Percentiles rank a stretch among this genome's conserved stretches.
These are phyloP conservation scores for Sorex fumeus DNA, from an alignment of 2,113 vertebrate species.

Conservation along the genomic window DNA sequence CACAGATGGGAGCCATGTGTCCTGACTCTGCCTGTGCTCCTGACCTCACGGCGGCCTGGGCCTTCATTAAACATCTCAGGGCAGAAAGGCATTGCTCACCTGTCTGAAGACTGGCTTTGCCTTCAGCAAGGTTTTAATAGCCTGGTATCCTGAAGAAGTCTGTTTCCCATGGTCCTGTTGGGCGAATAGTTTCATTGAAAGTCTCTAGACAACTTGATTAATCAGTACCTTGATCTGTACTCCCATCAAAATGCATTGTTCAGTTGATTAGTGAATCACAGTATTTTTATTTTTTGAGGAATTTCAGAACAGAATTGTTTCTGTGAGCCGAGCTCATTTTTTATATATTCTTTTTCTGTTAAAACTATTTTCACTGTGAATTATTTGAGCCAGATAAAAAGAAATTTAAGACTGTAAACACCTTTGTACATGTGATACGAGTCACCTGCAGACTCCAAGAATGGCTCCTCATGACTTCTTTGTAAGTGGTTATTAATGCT, in stretches of 20 bases:
- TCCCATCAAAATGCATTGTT: background rate
- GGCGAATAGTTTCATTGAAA: slow-evolving; percentile 29
- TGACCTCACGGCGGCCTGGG: background rate
- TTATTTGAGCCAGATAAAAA: slow-evolving; percentile 48
- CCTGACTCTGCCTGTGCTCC: background rate
- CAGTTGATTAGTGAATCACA: slow-evolving; percentile 36
- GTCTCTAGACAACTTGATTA: background rate
- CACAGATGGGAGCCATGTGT: background rate
- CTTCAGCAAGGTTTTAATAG: background rate
- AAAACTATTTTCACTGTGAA: slow-evolving; percentile 18
- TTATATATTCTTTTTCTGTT: slow-evolving; percentile 8
- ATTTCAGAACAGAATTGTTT: slow-evolving; percentile 36
- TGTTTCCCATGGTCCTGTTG: slow-evolving; percentile 24
- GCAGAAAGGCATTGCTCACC: slow-evolving; percentile 11
- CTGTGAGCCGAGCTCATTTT: slow-evolving; percentile 44
- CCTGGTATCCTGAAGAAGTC: background rate
- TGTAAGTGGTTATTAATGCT: slow-evolving; percentile 85
- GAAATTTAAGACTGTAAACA: background rate
- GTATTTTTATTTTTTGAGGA: slow-evolving; percentile 44
- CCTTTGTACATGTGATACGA: too few relatives aligned
- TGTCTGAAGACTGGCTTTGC: slow-evolving; percentile 12
- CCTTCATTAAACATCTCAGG: background rate
- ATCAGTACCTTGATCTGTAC: slow-evolving; percentile 4
- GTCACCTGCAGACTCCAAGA: background rate
- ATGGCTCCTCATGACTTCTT: background rate